Conservation (phyloP, 2,797 vertebrate genomes). For the Halcyon badia region DNA sequence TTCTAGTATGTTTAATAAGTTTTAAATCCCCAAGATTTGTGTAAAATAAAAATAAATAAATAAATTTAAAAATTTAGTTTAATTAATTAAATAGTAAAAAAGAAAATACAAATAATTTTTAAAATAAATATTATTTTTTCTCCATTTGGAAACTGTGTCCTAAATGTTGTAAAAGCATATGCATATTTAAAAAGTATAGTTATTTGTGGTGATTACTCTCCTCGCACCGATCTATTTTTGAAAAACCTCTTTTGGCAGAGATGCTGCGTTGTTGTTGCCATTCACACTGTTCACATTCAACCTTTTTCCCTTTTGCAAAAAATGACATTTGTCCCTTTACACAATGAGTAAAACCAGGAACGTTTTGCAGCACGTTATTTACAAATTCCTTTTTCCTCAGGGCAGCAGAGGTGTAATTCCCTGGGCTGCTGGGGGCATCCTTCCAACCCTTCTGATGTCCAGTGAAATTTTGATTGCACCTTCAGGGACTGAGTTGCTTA, state of each 20-base stretch:
- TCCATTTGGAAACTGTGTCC: background rate
- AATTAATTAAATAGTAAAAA: background rate
- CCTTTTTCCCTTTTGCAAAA: background rate
- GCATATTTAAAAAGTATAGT: background rate
- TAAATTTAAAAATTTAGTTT: background rate
- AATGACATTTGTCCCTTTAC: background rate
- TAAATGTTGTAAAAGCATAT: background rate
- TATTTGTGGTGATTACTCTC: background rate
- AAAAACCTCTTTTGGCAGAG: background rate
- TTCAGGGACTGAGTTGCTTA: background rate
- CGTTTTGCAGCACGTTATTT: background rate
- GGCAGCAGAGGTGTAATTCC: background rate
- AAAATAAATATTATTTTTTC: background rate
- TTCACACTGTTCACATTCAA: background rate
- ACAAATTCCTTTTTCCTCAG: background rate
- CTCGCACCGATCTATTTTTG: background rate
- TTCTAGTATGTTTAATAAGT: background rate
- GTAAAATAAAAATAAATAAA: background rate
- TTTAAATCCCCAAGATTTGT: background rate
- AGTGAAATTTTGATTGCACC: background rate
- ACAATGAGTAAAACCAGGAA: background rate
- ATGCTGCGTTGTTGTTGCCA: accelerated
- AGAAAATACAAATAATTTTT: no score
- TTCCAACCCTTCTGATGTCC: background rate
- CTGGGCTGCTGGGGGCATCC: background rate